Evolutionary conservation across 2,113 vertebrate genomes (phyloP), one percentile per base, ranked within the genome.

Genomic region (Mormyrus lacerda): DNA sequence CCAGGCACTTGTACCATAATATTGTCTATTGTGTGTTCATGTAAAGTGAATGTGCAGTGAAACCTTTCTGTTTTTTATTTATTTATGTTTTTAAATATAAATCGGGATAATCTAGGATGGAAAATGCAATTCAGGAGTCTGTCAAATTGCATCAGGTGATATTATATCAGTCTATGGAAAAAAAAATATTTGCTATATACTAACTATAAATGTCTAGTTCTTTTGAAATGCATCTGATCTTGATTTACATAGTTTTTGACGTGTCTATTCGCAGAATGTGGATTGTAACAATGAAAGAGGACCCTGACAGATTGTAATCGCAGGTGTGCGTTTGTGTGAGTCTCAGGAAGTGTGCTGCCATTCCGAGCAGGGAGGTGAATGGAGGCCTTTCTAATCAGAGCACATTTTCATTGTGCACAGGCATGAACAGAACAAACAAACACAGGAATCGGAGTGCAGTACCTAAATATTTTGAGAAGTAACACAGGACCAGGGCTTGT

Each of bases 221-320:
- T 47, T 85, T 39, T 85, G 45, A 47, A 85, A n/a, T 44, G 42
- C 44, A n/a, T 44, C 44, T 47, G 21, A 86, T 90, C 50, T 51
- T 79, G 21, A 9, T 55, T 76, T n/a, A 42, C 24, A 35, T 88
- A 31, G 27, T 87, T 51, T 39, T 79, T 79, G 73, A 19, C 15
- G 17, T 2, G 69, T 76, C 31, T 76, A 15, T 39, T 42, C 0
- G 39, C 13, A 79, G 73, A 79, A 39, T 17, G 73, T 79, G 73
- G 4, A 42, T 76, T 35, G 35, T 79, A 39, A 79, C 73, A 42
- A 79, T 39, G 35, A 79, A 79, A 21, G 82, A n/a, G 24, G 15
- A 47, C n/a, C n/a, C 45, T 44, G 82, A 45, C 19, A 89, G 65
- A 91, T 93, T 91, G 50, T 44, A 10, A 39, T 44, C 85, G 19